A percentile compares a stretch with the other conserved stretches of the same genome.
Conservation (phyloP, 2,888 invertebrate genomes). For the Belgica antarctica region DNA sequence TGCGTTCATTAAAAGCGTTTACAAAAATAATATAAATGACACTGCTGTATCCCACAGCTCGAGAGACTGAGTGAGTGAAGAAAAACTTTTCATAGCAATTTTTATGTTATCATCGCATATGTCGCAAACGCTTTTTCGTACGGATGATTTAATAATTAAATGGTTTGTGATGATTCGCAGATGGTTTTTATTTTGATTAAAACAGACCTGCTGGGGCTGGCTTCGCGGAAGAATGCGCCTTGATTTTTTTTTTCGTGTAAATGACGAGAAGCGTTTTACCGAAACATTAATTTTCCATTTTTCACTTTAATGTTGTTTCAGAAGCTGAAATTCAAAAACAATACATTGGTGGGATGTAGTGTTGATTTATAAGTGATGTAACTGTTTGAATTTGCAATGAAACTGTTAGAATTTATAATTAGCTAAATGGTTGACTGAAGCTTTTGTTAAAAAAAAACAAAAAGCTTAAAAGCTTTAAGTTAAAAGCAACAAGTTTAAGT, state of each 20-base stretch:
- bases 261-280: not conserved
- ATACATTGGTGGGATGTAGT: too few species aligned
- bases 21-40: slow-evolving; percentile 17
- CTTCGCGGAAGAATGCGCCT: not conserved
- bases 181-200: slow-evolving; percentile 25
- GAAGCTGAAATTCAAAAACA: slow-evolving; percentile 10
- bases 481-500: too few species aligned
- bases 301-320: slow-evolving; percentile 21
- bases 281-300: slow-evolving; percentile 28
- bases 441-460: too few species aligned
- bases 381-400: too few species aligned
- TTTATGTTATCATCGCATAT: slow-evolving; percentile 9
- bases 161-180: slow-evolving; percentile 36
- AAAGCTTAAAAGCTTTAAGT: too few species aligned
- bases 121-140: slow-evolving; percentile 31
- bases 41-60: not conserved
- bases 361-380: too few species aligned
- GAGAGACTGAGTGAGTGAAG: not conserved
- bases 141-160: slow-evolving; percentile 42
- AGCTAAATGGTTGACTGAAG: too few species aligned
- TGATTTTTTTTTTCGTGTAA: too few species aligned
- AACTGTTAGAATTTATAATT: too few species aligned
- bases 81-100: not conserved
- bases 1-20: slow-evolving; percentile 40
- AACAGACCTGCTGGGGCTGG: not conserved